Conservation (phyloP, 2,797 vertebrate genomes). For the Myripristis murdjan region DNA sequence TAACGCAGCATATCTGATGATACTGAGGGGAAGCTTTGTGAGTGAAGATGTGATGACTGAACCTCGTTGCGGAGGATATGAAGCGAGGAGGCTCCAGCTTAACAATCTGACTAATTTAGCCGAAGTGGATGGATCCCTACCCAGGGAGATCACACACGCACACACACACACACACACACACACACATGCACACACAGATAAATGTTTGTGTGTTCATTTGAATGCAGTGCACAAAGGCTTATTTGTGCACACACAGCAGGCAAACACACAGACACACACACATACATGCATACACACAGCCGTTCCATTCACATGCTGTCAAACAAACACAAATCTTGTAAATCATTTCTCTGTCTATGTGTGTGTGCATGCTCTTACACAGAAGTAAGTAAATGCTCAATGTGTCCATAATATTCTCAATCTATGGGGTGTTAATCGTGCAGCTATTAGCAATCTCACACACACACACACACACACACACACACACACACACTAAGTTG, state of each 20-base stretch:
- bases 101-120: neutral
- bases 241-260: neutral
- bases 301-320: too few species aligned
- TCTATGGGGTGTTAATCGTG: constrained; percentile 36
- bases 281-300: constrained; percentile 15
- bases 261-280: constrained; percentile 17
- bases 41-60: constrained; percentile 3
- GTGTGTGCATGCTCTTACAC: neutral
- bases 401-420: neutral
- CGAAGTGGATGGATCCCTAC: constrained; percentile 6
- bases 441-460: constrained; percentile 10
- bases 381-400: neutral
- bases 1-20: constrained; percentile 19
- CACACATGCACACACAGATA: too few species aligned
- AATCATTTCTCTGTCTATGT: neutral
- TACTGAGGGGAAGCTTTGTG: too few species aligned
- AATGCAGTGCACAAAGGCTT: constrained; percentile 1
- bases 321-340: too few species aligned
- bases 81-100: constrained; percentile 6
- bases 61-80: constrained; percentile 9
- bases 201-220: constrained; percentile 15
- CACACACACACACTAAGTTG: constrained; percentile 25
- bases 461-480: constrained; percentile 15
- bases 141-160: neutral
- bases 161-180: too few species aligned